Percentiles rank a stretch among this genome's conserved stretches.
These are phyloP conservation scores for Accipiter cooperii DNA, from an alignment of 2,113 vertebrate genomes.

Conservation along the genomic window DNA sequence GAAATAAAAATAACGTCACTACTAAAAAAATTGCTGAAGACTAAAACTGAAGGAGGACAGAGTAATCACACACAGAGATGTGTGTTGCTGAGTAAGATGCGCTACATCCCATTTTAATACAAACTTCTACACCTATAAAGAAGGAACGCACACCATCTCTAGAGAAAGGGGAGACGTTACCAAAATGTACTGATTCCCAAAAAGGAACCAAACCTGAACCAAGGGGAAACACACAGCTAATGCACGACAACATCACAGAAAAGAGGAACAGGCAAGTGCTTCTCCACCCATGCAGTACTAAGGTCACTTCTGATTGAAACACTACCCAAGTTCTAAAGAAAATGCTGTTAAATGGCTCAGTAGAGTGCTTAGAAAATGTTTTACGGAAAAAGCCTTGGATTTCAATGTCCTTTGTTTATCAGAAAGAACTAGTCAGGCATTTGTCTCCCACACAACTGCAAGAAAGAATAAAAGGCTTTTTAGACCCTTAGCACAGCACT, in stretches of 20 bases:
- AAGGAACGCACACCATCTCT: not conserved
- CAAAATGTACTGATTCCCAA: not conserved
- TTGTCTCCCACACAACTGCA: not conserved
- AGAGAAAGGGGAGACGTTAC: not conserved
- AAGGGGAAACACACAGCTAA: not conserved
- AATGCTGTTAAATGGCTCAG: not conserved
- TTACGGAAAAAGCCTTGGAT: not conserved
- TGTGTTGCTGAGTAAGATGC: accelerated
- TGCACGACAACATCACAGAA: not conserved
- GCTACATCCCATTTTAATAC: not conserved
- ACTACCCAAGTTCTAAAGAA: not conserved
- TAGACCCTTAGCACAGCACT: not conserved
- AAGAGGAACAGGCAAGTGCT: not conserved
- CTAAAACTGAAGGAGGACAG: not conserved
- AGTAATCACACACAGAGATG: not conserved
- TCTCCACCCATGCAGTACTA: not conserved
- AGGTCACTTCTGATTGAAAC: not conserved
- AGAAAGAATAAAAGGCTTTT: not conserved
- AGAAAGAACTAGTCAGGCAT: not conserved
- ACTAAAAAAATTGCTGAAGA: not conserved
- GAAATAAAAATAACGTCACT: not conserved
- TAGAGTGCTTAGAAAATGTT: not conserved
- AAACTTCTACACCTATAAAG: not conserved
- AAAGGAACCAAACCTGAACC: not conserved
- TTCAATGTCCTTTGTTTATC: not conserved